Conservation (phyloP, 35 echinoderm and acorn worm genomes). For the Diadema setosum region DNA sequence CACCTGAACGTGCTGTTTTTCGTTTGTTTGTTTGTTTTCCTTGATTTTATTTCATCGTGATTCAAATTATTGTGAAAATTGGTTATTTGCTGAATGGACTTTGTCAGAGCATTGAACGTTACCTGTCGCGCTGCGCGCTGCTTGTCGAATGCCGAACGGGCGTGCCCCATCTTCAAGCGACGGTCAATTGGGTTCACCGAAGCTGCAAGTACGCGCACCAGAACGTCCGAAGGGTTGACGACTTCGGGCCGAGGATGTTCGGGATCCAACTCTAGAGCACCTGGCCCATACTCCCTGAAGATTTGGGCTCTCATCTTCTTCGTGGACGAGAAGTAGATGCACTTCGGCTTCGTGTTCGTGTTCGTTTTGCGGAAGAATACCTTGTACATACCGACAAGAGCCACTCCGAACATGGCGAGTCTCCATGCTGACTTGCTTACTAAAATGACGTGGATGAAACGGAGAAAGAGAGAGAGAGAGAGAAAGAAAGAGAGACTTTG, state of each 20-base stretch:
- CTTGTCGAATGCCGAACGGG: slow-evolving; percentile 10
- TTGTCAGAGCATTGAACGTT: too few species aligned
- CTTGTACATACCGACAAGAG: too few species aligned
- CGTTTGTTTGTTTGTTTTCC: too few species aligned
- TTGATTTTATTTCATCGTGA: too few species aligned
- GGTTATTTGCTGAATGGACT: too few species aligned
- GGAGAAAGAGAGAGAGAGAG: too few species aligned
- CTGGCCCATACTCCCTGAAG: slow-evolving; percentile 36
- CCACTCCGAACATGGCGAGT: too few species aligned
- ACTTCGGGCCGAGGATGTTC: slow-evolving; percentile 28
- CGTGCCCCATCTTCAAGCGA: slow-evolving; percentile 25
- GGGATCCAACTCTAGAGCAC: neutral
- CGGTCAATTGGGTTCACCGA: slow-evolving; percentile 69
- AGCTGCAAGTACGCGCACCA: slow-evolving; percentile 55
- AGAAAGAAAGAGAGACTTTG: too few species aligned
- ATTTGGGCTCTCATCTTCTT: slow-evolving; percentile 55
- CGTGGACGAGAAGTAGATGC: neutral
- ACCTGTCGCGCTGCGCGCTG: slow-evolving; percentile 28
- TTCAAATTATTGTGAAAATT: too few species aligned
- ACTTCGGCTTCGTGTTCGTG: neutral
- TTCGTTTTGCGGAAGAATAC: neutral
- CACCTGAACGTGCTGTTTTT: too few species aligned
- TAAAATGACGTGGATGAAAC: too few species aligned
- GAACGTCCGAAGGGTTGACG: slow-evolving; percentile 7
- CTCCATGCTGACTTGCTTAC: too few species aligned